Base-by-base conservation (phyloP, 2,797 vertebrate species). In the Micropoecilia bifurca region DNA sequence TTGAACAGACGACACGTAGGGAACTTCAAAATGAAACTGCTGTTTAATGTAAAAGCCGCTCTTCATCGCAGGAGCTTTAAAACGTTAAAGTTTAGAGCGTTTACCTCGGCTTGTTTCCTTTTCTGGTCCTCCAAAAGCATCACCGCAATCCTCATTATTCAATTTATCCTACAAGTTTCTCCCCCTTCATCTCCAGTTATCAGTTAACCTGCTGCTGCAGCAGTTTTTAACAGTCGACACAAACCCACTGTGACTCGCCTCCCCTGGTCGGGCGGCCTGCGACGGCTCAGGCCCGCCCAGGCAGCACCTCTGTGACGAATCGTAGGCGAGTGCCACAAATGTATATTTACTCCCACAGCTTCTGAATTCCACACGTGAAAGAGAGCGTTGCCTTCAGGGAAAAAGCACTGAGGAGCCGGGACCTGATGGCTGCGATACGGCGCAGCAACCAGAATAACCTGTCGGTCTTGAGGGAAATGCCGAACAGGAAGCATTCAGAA, bases 81-180 rank as follows among this genome's bases (percentile, higher is more conserved):
- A 71, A 46, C 25, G 28, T 71, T n/a, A 8, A 14, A 71, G 68
- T 43, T 45, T 45, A 9, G 79, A 10, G 22, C 3, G 72, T 87
- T 95, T 94, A 96, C 95, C 95, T 95, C 85, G 61, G 12, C 68
- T 77, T 88, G 79, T 73, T 91, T 93, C 82, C 88, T 93, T 89
- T 91, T 94, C 88, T 91, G 95, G 85, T 90, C 82, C 82, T 95
- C 92, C 76, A 91, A 77, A 77, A 94, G 84, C 89, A 95, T 87
- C 80, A 95, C 89, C 93, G 93, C 88, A 91, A 96, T 94, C 80
- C 89, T 92, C 88, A 95, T 91, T 86, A 92, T 94, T 75, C 81
- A 41, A 66, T 83, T 68, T 4, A 12, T 47, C 72, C 71, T 53
- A 28, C 10, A 73, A 81, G 36, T 46, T 46, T 39, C 76, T 45